Percentiles rank a stretch among this genome's conserved stretches.
Evolutionary conservation across 1,140 invertebrate genomes (phyloP).

Genomic region (Habropoda laboriosa): DNA sequence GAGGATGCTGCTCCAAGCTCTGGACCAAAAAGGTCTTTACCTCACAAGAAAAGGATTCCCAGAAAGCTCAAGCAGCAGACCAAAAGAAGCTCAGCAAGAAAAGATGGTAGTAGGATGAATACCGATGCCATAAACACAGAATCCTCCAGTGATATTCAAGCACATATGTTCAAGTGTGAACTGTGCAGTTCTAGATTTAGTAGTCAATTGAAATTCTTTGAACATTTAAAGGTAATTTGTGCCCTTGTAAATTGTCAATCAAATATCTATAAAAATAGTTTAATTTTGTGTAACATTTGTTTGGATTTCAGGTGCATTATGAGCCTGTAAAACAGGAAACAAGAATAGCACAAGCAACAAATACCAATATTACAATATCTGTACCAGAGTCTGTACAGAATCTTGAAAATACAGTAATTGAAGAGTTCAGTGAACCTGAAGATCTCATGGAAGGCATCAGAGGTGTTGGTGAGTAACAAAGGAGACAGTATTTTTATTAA

Average conservation of each 20-base stretch:
- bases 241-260: slow-evolving; percentile 11
- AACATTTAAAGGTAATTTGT: slow-evolving; percentile 86
- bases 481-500: background rate
- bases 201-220: slow-evolving; percentile 90
- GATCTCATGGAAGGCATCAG: slow-evolving; percentile 92
- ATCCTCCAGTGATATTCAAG: slow-evolving; percentile 34
- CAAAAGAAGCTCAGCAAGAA: slow-evolving; percentile 69
- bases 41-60: slow-evolving; percentile 84
- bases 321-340: slow-evolving; percentile 84
- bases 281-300: too few species aligned
- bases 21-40: slow-evolving; percentile 80
- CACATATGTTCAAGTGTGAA: slow-evolving; percentile 84
- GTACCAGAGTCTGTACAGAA: slow-evolving; percentile 68
- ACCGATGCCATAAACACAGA: slow-evolving; percentile 42
- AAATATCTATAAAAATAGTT: too few species aligned
- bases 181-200: slow-evolving; percentile 85
- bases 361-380: slow-evolving; percentile 73
- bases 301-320: slow-evolving; percentile 86
- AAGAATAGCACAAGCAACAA: slow-evolving; percentile 75
- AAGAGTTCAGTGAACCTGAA: slow-evolving; percentile 91
- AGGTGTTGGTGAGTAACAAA: slow-evolving; percentile 82
- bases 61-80: slow-evolving; percentile 81
- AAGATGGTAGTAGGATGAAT: slow-evolving; percentile 61
- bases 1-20: slow-evolving; percentile 73
- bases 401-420: slow-evolving; percentile 76